These are phyloP conservation scores for Ormyrus nitidulus DNA, from an alignment of 2,888 invertebrate species.

Conservation along the genomic window DNA sequence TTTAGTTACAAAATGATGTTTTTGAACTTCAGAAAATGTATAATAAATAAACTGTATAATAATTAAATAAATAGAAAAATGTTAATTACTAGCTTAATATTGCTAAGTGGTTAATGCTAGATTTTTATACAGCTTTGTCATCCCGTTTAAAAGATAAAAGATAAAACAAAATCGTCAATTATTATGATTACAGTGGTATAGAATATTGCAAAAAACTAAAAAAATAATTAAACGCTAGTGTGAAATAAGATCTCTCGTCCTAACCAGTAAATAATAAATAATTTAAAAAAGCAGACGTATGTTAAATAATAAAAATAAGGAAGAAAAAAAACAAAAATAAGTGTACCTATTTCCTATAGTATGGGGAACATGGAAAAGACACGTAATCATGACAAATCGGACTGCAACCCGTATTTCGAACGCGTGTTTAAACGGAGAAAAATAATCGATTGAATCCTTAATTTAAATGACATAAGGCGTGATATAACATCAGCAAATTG, in stretches of 20 bases:
- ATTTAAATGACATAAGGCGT: slow-evolving; percentile 4
- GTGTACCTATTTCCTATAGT: slow-evolving; percentile 46
- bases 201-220: slow-evolving; percentile 36
- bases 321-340: slow-evolving; percentile 34
- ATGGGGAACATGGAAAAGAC: slow-evolving; percentile 38
- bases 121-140: slow-evolving; percentile 56
- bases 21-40: slow-evolving; percentile 33
- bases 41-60: slow-evolving; percentile 51
- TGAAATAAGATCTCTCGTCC: slow-evolving; percentile 56
- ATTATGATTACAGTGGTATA: slow-evolving; percentile 55
- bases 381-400: slow-evolving; percentile 30
- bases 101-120: slow-evolving; percentile 52
- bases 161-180: slow-evolving; percentile 55
- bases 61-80: slow-evolving; percentile 49
- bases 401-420: slow-evolving; percentile 36
- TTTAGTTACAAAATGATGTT: background rate
- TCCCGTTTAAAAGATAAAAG: slow-evolving; percentile 47
- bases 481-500: background rate
- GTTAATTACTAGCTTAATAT: slow-evolving; percentile 52
- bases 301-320: slow-evolving; percentile 28
- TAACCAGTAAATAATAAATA: slow-evolving; percentile 43
- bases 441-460: slow-evolving; percentile 21
- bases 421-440: slow-evolving; percentile 2
- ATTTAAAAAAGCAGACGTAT: slow-evolving; percentile 44
- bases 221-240: slow-evolving; percentile 39